Percentiles rank a stretch among this genome's conserved stretches.
Conservation (phyloP, 2,113 vertebrate genomes). For the Periophthalmus modestus region DNA sequence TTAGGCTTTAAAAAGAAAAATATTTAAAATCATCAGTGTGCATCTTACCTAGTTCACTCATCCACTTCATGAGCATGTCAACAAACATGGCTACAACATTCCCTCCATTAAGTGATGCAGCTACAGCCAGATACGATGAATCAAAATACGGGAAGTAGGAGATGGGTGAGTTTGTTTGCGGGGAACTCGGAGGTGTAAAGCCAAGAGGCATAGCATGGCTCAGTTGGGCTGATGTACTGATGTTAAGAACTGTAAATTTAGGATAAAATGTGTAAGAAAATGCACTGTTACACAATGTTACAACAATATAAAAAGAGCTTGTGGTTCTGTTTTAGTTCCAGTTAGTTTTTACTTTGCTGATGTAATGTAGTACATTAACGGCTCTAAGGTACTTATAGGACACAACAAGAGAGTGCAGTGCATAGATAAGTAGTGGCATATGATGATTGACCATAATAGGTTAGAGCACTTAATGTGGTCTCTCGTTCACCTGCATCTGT, state of each 20-base stretch:
- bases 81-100: conserved; percentile 88
- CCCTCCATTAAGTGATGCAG: conserved; percentile 93
- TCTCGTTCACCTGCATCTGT: conserved; percentile 86
- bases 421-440: not conserved
- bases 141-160: conserved; percentile 89
- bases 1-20: not conserved
- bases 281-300: not conserved
- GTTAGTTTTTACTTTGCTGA: not conserved
- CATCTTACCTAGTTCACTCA: conserved; percentile 84
- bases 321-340: not conserved
- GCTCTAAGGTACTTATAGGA: not conserved
- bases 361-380: not conserved
- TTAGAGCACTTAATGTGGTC: conserved; percentile 8
- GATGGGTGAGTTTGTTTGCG: conserved; percentile 78
- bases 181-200: conserved; percentile 81
- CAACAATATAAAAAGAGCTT: not conserved
- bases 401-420: not conserved
- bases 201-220: conserved; percentile 82
- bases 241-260: conserved; percentile 83
- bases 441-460: not conserved
- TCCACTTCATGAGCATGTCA: conserved; percentile 86
- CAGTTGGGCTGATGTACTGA: conserved; percentile 94
- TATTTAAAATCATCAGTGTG: not conserved
- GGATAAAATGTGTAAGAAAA: not conserved
- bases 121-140: conserved; percentile 86